These are phyloP conservation scores for Brevimyrus niger DNA, from an alignment of 2,113 vertebrate genomes.

Conservation along the genomic window DNA sequence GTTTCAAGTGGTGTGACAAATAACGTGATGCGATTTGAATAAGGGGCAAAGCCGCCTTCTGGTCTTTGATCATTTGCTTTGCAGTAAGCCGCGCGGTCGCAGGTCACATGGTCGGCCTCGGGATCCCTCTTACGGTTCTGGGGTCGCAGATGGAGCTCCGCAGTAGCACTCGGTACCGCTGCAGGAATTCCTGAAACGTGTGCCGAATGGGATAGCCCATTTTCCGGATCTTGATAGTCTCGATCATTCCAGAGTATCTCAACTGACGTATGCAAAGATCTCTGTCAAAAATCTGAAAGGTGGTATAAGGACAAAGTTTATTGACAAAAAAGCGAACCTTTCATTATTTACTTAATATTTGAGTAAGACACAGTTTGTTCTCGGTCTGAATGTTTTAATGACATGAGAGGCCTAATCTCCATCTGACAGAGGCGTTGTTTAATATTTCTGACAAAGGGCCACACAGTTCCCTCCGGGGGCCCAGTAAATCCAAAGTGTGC, in stretches of 20 bases:
- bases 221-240: slow-evolving; percentile 68
- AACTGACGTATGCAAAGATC: slow-evolving; percentile 66
- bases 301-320: background rate
- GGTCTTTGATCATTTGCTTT: background rate
- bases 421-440: background rate
- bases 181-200: slow-evolving; percentile 61
- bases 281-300: slow-evolving; percentile 61
- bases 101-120: background rate
- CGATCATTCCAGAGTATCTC: slow-evolving; percentile 72
- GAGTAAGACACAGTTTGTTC: background rate
- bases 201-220: slow-evolving; percentile 68
- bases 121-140: slow-evolving; percentile 1
- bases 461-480: background rate
- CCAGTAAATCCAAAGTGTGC: background rate
- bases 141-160: slow-evolving; percentile 12
- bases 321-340: background rate
- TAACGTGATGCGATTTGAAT: background rate
- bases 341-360: background rate
- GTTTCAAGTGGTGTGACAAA: background rate
- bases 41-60: too few relatives aligned
- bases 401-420: background rate
- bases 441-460: background rate
- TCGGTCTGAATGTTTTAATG: background rate
- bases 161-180: slow-evolving; percentile 56
- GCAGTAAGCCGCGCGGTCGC: background rate